A percentile compares a stretch with the other conserved stretches of the same genome.
Evolutionary conservation across 2,113 vertebrate genomes (phyloP).

Genomic region (Halcyon senegalensis): DNA sequence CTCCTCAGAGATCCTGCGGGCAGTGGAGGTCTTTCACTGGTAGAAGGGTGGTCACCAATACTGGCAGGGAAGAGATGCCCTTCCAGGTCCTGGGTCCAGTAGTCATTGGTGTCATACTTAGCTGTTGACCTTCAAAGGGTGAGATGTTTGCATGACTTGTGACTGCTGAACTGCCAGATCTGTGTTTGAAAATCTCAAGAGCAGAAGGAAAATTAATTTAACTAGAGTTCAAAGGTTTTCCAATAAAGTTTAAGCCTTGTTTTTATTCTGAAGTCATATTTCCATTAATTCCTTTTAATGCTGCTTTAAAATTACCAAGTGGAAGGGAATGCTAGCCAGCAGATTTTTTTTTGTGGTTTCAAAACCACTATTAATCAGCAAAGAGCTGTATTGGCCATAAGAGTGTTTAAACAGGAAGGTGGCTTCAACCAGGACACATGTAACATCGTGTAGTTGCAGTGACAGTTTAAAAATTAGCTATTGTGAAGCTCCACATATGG

Average conservation of each 20-base stretch:
- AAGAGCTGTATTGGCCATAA: not conserved
- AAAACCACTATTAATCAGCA: not conserved
- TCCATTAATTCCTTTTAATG: conserved; percentile 40
- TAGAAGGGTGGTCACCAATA: accelerated
- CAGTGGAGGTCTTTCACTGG: not conserved
- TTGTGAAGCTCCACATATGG: not conserved
- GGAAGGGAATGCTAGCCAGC: conserved; percentile 1
- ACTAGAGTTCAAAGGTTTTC: conserved; percentile 6
- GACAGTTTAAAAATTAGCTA: conserved; percentile 49
- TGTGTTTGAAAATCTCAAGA: not conserved
- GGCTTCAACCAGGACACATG: not conserved
- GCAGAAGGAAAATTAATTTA: conserved; percentile 49
- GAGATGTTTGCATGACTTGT: not conserved
- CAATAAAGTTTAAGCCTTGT: not conserved
- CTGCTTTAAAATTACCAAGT: conserved; percentile 8
- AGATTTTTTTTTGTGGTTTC: not conserved
- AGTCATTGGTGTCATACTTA: not conserved
- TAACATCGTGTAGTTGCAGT: not conserved
- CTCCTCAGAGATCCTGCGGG: not conserved
- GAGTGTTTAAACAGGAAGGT: not conserved
- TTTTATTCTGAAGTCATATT: not conserved
- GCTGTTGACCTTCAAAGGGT: not conserved
- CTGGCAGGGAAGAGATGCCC: not conserved
- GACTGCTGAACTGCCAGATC: not conserved
- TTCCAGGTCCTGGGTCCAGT: not conserved